Percentiles rank a stretch among this genome's conserved stretches.
Conservation (phyloP, 2,113 vertebrate species). For the Amphiprion percula region DNA sequence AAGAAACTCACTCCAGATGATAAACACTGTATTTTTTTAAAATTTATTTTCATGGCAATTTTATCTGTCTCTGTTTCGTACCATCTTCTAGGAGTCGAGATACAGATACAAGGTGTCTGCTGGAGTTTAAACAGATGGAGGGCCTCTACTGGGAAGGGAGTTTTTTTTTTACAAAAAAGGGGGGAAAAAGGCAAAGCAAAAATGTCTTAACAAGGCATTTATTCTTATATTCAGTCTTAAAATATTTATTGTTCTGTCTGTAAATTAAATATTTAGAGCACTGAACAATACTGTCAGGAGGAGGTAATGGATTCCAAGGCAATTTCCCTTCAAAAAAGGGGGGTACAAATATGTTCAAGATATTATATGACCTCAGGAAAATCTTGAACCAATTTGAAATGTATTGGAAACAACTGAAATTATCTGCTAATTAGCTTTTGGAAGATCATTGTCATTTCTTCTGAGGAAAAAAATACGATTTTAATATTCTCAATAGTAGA, state of each 20-base stretch:
- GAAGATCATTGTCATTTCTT: constrained; percentile 34
- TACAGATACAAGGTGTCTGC: constrained; percentile 59
- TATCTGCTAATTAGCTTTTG: constrained; percentile 43
- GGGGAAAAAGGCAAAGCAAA: constrained; percentile 8
- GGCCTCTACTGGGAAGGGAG: constrained; percentile 48
- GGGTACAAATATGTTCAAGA: constrained; percentile 32
- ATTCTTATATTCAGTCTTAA: constrained; percentile 36
- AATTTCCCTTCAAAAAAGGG: constrained; percentile 13
- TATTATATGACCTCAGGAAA: constrained; percentile 22
- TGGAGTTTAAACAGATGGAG: constrained; percentile 71
- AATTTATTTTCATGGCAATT: constrained; percentile 18
- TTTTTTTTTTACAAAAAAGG: constrained; percentile 15
- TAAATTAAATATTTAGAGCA: constrained; percentile 39
- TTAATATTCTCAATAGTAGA: constrained; percentile 36
- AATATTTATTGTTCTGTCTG: constrained; percentile 34
- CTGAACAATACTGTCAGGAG: constrained; percentile 33
- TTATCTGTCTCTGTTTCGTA: constrained; percentile 44
- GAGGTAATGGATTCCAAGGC: constrained; percentile 29
- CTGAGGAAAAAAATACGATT: constrained; percentile 9
- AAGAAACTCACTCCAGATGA: constrained; percentile 46
- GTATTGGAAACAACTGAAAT: constrained; percentile 35
- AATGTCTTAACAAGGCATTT: constrained; percentile 44
- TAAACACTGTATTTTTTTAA: constrained; percentile 36
- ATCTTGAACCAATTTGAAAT: constrained; percentile 42
- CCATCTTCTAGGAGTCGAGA: constrained; percentile 49